Percentiles rank a stretch among this genome's conserved stretches.
phyloP scores from a whole-genome alignment of 2,888 invertebrate species.

The Dryadula phaetusa region DNA sequence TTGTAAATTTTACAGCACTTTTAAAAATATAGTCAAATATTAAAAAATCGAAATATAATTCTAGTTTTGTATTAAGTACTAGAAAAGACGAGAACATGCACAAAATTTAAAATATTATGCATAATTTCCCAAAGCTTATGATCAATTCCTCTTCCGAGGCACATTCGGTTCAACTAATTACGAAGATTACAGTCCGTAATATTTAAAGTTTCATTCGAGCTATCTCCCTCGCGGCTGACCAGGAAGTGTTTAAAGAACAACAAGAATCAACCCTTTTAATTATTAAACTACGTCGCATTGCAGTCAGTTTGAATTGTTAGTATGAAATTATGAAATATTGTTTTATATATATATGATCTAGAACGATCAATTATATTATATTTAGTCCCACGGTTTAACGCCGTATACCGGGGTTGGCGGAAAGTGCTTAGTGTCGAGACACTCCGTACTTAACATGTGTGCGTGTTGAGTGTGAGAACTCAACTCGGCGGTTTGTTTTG shows the following conservation, averaged over 20 bases:
- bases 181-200: conserved; percentile 43
- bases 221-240: conserved; percentile 49
- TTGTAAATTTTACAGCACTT: too few relatives aligned
- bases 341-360: not conserved
- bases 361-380: too few relatives aligned
- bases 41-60: not conserved
- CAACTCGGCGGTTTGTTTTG: too few relatives aligned
- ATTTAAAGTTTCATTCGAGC: conserved; percentile 44
- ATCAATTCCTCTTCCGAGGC: conserved; percentile 44
- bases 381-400: too few relatives aligned
- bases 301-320: conserved; percentile 45
- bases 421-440: too few relatives aligned
- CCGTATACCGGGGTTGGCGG: too few relatives aligned
- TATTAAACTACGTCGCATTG: conserved; percentile 50
- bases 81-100: not conserved
- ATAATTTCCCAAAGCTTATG: conserved; percentile 25
- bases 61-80: not conserved
- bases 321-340: not conserved
- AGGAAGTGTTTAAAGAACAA: conserved; percentile 47
- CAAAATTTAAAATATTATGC: not conserved
- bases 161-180: conserved; percentile 46
- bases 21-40: not conserved
- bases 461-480: too few relatives aligned
- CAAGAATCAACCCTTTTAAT: conserved; percentile 46
- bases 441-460: too few relatives aligned